Percentiles rank a stretch among this genome's conserved stretches.
phyloP scores from a whole-genome alignment of 2,797 vertebrate genomes.

The Pangasius mekongensis region DNA sequence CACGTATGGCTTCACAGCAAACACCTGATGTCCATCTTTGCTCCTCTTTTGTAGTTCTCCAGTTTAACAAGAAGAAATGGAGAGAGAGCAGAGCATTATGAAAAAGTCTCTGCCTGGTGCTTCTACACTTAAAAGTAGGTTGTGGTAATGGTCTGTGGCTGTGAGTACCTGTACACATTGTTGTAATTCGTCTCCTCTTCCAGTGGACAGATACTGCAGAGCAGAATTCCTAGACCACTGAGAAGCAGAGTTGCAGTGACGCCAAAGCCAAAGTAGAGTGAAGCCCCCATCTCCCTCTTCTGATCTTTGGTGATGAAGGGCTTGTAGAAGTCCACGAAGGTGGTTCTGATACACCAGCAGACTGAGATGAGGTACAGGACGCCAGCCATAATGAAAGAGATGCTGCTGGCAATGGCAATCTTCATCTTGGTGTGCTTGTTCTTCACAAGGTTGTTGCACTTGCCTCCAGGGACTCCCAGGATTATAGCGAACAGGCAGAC shows the following conservation, averaged over 20 bases:
- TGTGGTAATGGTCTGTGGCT: constrained; percentile 63
- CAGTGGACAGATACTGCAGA: constrained; percentile 78
- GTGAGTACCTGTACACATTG: constrained; percentile 70
- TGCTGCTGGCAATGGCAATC: constrained; percentile 79
- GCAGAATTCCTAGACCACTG: constrained; percentile 76
- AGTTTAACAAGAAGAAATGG: constrained; percentile 15
- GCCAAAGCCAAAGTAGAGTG: constrained; percentile 90
- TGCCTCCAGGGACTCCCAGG: constrained; percentile 66
- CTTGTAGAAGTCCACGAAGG: constrained; percentile 92
- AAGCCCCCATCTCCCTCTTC: constrained; percentile 85
- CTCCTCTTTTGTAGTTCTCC: not conserved
- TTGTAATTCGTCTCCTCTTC: constrained; percentile 60
- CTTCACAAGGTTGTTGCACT: constrained; percentile 69
- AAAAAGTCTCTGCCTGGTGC: constrained; percentile 45
- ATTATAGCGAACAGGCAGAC: constrained; percentile 74
- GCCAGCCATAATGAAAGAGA: constrained; percentile 80
- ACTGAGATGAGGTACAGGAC: constrained; percentile 83
- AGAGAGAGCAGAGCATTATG: constrained; percentile 11
- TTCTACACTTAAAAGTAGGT: constrained; percentile 70
- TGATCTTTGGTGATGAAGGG: constrained; percentile 78
- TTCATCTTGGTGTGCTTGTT: constrained; percentile 77
- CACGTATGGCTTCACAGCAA: not conserved
- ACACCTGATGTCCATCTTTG: not conserved
- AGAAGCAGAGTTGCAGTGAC: constrained; percentile 81
- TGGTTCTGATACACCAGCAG: constrained; percentile 87